Evolutionary conservation across 92 coral and sea anemone species (phyloP).

Genomic region (Epizoanthus ramosus): DNA sequence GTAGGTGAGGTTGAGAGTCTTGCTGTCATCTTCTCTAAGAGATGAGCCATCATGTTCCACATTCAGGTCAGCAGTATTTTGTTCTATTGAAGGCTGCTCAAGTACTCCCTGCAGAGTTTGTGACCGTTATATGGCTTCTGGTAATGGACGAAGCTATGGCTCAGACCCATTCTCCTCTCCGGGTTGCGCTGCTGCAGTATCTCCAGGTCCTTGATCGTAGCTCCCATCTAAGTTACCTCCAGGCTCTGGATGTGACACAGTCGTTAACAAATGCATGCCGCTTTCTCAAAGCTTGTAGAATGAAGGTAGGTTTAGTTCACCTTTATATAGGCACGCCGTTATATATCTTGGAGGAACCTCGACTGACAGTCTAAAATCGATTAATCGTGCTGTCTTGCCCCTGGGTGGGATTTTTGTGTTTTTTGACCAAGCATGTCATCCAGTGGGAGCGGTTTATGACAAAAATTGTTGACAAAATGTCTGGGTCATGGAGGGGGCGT

Average conservation of each 20-base stretch:
- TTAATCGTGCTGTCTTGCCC: too few relatives aligned
- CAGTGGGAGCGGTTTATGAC: too few relatives aligned
- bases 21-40: background rate
- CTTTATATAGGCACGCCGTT: background rate
- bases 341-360: background rate
- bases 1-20: too few relatives aligned
- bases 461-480: too few relatives aligned
- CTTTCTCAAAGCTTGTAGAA: slow-evolving; percentile 62
- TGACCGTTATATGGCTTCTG: slow-evolving; percentile 79
- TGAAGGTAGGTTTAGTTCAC: slow-evolving; percentile 54
- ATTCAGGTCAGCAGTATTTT: background rate
- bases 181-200: slow-evolving; percentile 62
- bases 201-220: slow-evolving; percentile 63
- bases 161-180: slow-evolving; percentile 62
- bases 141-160: slow-evolving; percentile 82
- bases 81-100: slow-evolving; percentile 48
- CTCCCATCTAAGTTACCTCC: slow-evolving; percentile 55
- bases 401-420: too few relatives aligned
- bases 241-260: slow-evolving; percentile 51
- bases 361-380: too few relatives aligned
- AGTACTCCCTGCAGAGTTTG: slow-evolving; percentile 75
- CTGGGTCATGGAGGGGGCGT: too few relatives aligned
- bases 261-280: slow-evolving; percentile 66
- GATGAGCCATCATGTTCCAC: background rate
- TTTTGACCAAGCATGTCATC: too few relatives aligned